These are phyloP conservation scores for Leptogaster cylindrica DNA, from an alignment of 2,888 invertebrate genomes.

Conservation along the genomic window DNA sequence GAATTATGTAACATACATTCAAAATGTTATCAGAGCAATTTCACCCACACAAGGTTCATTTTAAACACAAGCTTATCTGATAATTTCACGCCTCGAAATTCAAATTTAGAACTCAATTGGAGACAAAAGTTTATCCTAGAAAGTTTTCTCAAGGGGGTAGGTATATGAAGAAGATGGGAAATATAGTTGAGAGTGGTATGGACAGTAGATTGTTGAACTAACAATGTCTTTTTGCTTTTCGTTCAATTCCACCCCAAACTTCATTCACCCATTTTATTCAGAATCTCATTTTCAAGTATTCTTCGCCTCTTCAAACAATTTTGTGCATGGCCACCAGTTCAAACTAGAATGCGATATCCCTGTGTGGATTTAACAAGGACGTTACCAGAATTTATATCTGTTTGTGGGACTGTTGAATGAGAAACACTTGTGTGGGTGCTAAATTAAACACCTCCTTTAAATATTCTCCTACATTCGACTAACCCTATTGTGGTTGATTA, in stretches of 20 bases:
- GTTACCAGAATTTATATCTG: slow-evolving; percentile 24
- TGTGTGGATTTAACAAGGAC: not conserved
- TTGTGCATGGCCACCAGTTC: not conserved
- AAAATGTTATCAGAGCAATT: slow-evolving; percentile 2
- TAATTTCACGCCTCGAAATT: slow-evolving; percentile 46
- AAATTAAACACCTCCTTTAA: slow-evolving; percentile 47
- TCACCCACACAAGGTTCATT: slow-evolving; percentile 2
- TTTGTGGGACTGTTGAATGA: slow-evolving; percentile 35
- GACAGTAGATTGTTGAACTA: too few relatives aligned
- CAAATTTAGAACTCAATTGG: slow-evolving; percentile 47
- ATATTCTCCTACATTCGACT: slow-evolving; percentile 46
- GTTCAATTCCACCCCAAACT: too few relatives aligned
- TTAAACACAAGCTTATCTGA: slow-evolving; percentile 38
- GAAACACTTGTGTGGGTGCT: slow-evolving; percentile 38
- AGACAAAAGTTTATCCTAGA: slow-evolving; percentile 42
- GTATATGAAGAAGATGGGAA: too few relatives aligned
- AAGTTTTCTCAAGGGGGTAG: too few relatives aligned
- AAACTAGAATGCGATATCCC: slow-evolving; percentile 14
- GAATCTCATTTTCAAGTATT: too few relatives aligned
- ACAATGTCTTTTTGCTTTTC: too few relatives aligned
- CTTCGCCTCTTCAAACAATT: not conserved
- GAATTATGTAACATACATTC: not conserved
- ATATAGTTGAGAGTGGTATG: too few relatives aligned
- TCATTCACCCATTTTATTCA: too few relatives aligned
- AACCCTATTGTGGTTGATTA: slow-evolving; percentile 42